Evolutionary conservation across 2,888 invertebrate species (phyloP).

Genomic region (Allophyes oxyacanthae): DNA sequence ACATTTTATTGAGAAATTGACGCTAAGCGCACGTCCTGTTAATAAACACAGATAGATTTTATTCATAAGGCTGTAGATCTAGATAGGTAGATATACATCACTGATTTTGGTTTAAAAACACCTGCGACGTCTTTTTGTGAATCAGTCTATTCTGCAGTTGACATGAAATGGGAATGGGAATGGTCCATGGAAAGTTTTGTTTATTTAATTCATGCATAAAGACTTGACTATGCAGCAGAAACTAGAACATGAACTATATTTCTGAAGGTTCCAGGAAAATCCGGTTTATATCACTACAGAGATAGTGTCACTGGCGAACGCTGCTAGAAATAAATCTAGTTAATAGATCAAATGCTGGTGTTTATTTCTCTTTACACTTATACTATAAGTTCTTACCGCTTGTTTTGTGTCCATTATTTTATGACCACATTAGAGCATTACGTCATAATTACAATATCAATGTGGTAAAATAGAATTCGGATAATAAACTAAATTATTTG

Average conservation of each 20-base stretch:
- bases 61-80: constrained; percentile 15
- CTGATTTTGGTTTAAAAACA: too few relatives aligned
- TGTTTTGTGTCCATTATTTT: constrained; percentile 8
- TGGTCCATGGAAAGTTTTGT: not conserved
- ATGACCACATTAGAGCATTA: constrained; percentile 5
- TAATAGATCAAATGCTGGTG: constrained; percentile 15
- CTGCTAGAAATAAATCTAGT: not conserved
- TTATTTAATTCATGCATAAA: constrained; percentile 9
- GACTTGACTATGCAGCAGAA: not conserved
- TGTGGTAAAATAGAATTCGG: too few relatives aligned
- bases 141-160: too few relatives aligned
- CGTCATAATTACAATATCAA: too few relatives aligned
- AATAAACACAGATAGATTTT: constrained; percentile 16
- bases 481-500: too few relatives aligned
- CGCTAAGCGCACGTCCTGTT: constrained; percentile 24
- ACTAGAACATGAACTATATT: constrained; percentile 39
- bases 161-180: too few relatives aligned
- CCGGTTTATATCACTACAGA: constrained; percentile 28
- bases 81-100: too few relatives aligned
- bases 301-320: constrained; percentile 17
- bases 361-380: constrained; percentile 4
- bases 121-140: too few relatives aligned
- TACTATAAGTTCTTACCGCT: too few relatives aligned
- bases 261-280: constrained; percentile 35
- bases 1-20: constrained; percentile 38